Evolutionary conservation across 2,797 vertebrate genomes (phyloP).

Genomic region (Gephyroberyx darwinii): DNA sequence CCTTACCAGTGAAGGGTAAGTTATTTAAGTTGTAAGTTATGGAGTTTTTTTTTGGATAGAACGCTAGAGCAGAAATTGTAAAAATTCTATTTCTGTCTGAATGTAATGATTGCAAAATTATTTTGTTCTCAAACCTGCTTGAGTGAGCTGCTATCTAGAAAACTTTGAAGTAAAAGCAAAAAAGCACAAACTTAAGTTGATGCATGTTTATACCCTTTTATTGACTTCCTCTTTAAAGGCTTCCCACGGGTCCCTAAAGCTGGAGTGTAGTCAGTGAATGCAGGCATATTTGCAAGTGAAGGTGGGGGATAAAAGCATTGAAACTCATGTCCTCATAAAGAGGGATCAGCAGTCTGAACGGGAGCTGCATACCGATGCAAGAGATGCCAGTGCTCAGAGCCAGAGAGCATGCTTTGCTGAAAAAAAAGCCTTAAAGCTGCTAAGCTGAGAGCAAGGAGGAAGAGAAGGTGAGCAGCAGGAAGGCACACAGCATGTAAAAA

Average conservation of each 20-base stretch:
- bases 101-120: conserved; percentile 18
- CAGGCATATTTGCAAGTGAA: conserved; percentile 79
- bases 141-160: conserved; percentile 24
- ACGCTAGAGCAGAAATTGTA: not conserved
- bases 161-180: conserved; percentile 60
- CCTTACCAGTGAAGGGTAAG: not conserved
- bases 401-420: conserved; percentile 68
- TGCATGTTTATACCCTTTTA: conserved; percentile 80
- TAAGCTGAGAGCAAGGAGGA: conserved; percentile 69
- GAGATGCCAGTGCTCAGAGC: conserved; percentile 70
- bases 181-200: conserved; percentile 72
- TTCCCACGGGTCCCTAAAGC: conserved; percentile 76
- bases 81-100: conserved; percentile 10
- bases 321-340: conserved; percentile 84
- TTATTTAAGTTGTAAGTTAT: too few relatives aligned
- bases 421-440: conserved; percentile 67
- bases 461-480: conserved; percentile 57
- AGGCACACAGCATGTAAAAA: conserved; percentile 43
- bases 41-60: not conserved
- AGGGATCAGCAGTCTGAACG: conserved; percentile 78
- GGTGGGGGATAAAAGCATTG: conserved; percentile 79
- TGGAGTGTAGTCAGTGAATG: conserved; percentile 74
- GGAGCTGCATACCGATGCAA: conserved; percentile 81
- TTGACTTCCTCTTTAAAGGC: conserved; percentile 81
- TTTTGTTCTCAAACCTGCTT: conserved; percentile 28